Conservation (phyloP, 1,140 invertebrate species). For the Portunus trituberculatus region DNA sequence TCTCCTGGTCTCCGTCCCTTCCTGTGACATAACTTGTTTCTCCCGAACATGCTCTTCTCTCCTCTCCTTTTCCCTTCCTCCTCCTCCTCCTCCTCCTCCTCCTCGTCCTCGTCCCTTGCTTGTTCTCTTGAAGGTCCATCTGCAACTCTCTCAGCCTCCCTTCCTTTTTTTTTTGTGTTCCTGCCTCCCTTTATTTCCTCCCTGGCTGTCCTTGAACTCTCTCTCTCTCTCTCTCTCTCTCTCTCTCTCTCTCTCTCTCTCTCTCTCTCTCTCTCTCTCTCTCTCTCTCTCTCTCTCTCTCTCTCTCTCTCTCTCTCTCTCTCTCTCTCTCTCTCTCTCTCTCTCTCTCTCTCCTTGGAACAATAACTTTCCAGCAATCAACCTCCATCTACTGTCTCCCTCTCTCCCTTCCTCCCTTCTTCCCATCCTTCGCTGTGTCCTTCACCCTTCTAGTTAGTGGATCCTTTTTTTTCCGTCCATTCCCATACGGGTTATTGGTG, state of each 20-base stretch:
- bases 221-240: not conserved
- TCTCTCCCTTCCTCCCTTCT: not conserved
- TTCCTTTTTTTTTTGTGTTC: not conserved
- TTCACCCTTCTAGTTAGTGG: not conserved
- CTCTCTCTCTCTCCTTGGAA: too few species aligned
- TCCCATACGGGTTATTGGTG: too few species aligned
- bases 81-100: not conserved
- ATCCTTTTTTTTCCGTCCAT: too few species aligned
- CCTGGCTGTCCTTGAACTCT: not conserved
- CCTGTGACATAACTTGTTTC: not conserved
- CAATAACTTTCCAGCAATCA: too few species aligned
- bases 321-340: too few species aligned
- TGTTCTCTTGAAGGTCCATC: not conserved
- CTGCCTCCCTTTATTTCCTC: not conserved
- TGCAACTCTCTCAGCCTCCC: not conserved
- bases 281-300: too few species aligned
- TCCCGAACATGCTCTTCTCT: not conserved
- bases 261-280: not conserved
- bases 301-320: too few species aligned
- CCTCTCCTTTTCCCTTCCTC: not conserved
- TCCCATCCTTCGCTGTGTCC: not conserved
- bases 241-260: not conserved
- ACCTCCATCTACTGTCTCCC: not conserved
- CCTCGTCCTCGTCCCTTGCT: not conserved
- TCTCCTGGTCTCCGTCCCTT: too few species aligned